Base-by-base conservation (phyloP, 2,797 vertebrate genomes). In the Labeo calbasu region DNA sequence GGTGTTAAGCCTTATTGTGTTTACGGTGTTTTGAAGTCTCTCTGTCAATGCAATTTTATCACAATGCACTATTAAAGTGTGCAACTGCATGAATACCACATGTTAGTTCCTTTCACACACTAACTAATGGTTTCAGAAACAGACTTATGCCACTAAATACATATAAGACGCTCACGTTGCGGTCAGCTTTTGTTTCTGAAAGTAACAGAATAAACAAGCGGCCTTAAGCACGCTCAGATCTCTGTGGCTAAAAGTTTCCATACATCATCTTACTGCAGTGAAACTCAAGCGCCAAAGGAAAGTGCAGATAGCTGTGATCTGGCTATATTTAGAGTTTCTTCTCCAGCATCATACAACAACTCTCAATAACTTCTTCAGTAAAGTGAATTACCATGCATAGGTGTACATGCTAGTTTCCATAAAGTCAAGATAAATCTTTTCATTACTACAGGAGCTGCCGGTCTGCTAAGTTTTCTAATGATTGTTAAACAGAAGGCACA, bases 241-340 rank as follows among this genome's bases (percentile, higher is more conserved):
- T 53, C 46, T 53, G 77, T 53, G 77, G 19, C 25, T 40, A 51
- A 63, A 79, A 68, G 61, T 79, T 79, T 79, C 77, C 77, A 66
- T 65, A 14, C 14, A 46, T 10, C 17, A 23, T 66, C 77, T 61
- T 65, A 78, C 21, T 40, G 63, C 61, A 68, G 46, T 40, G 46
- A 68, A 66, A 40, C 77, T 0, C 23, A 78, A 78, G 15, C 3
- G 5, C 17, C n/a, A 65, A 50, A 50, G 50, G 6, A 0, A 57
- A n/a, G 25, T 1, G 2, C 61, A 32, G 15, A 79, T 15, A 79
- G 6, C 3, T 51, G 28, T 55, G 53, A 57, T 14, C 15, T 32
- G 51, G n/a, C 61, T 36, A 32, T 50, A 11, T 79, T 79, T 28
- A 50, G 10, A 50, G 36, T 19, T 43, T n/a, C 13, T 63, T 40